Percentiles rank a stretch among this genome's conserved stretches.
Conservation (phyloP, 2,113 vertebrate species). For the Formicarius rufipectus region DNA sequence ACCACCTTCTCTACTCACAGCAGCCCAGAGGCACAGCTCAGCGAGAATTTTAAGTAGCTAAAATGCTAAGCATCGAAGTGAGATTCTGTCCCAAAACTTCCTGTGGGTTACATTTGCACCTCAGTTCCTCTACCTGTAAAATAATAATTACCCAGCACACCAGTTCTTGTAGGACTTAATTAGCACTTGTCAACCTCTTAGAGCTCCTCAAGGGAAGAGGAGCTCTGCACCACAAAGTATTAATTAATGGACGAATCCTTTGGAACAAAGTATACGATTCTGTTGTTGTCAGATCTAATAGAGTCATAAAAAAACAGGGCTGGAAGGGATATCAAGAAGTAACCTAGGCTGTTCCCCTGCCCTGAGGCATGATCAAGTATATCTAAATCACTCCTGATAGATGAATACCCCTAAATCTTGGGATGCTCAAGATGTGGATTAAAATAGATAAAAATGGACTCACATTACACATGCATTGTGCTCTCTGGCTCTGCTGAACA, state of each 20-base stretch:
- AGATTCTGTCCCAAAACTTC: conserved; percentile 56
- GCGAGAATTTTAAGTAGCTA: background rate
- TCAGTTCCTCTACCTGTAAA: conserved; percentile 65
- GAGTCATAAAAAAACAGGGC: conserved; percentile 37
- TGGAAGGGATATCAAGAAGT: conserved; percentile 54
- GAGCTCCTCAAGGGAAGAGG: conserved; percentile 63
- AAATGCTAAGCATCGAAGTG: background rate
- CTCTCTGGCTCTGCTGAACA: background rate
- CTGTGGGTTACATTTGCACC: conserved; percentile 64
- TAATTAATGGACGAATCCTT: conserved; percentile 64
- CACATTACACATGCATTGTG: fast-evolving
- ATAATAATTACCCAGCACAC: conserved; percentile 63
- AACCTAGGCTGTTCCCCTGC: conserved; percentile 36
- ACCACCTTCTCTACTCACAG: background rate
- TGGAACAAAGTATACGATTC: conserved; percentile 44
- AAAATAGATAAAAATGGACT: background rate
- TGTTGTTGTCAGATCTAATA: conserved; percentile 69
- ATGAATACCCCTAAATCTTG: conserved; percentile 35
- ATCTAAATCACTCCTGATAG: conserved; percentile 56
- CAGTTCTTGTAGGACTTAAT: conserved; percentile 64
- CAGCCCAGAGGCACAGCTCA: background rate
- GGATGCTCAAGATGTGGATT: background rate
- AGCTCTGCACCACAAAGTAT: conserved; percentile 51
- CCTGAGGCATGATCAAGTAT: conserved; percentile 51
- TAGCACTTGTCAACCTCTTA: conserved; percentile 65